A percentile compares a stretch with the other conserved stretches of the same genome.
phyloP scores from a whole-genome alignment of 2,113 vertebrate genomes.

The Pelmatolapia mariae region DNA sequence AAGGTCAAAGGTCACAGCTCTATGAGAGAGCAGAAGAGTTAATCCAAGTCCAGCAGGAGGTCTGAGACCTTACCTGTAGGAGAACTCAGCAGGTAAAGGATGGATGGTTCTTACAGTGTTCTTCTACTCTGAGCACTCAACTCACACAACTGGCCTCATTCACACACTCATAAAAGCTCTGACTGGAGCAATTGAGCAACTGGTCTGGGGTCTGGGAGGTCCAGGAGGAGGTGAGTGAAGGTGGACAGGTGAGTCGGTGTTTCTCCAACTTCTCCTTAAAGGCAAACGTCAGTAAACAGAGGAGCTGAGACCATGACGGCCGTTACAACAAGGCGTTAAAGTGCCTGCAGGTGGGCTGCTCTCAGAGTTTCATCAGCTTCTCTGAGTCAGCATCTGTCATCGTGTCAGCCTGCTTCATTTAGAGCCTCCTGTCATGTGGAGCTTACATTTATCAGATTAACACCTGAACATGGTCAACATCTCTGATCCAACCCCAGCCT shows the following conservation, averaged over 20 bases:
- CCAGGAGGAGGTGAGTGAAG: not conserved
- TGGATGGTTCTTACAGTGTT: not conserved
- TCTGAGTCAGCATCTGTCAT: not conserved
- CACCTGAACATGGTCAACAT: too few species aligned
- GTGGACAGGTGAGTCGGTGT: not conserved
- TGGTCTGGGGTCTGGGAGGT: not conserved
- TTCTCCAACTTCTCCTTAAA: not conserved
- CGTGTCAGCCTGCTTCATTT: not conserved
- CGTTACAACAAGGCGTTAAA: rapidly evolving
- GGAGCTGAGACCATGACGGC: not conserved
- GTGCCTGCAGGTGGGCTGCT: not conserved
- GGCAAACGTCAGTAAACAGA: rapidly evolving
- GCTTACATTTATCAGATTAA: too few species aligned
- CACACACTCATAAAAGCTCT: not conserved
- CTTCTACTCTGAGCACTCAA: not conserved
- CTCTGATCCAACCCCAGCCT: too few species aligned
- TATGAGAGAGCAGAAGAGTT: not conserved
- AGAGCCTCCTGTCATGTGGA: not conserved
- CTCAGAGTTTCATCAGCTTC: not conserved
- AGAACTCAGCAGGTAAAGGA: not conserved
- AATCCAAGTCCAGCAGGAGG: not conserved
- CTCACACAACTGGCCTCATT: not conserved
- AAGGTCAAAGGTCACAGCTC: not conserved
- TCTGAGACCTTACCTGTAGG: not conserved
- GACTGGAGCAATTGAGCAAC: not conserved